Conservation (phyloP, 2,797 vertebrate genomes). For the Emys orbicularis region DNA sequence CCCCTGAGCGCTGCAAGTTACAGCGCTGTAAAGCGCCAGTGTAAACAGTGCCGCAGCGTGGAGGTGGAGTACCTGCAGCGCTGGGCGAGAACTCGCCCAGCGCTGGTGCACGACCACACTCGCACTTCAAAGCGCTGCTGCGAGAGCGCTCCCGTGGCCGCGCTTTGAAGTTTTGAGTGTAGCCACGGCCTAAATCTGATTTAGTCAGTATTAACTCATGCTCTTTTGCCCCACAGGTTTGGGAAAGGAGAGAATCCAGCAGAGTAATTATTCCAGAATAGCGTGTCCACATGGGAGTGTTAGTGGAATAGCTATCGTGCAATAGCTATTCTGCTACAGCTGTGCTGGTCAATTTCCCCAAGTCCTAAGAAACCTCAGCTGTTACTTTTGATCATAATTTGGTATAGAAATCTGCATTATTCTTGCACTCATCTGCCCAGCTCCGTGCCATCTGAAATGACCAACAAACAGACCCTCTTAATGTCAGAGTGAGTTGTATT, state of each 20-base stretch:
- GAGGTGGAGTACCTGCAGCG: no score
- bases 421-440: background rate
- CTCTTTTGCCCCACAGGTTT: background rate
- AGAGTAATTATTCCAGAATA: background rate
- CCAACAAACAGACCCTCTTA: background rate
- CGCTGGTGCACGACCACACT: no score
- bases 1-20: no score
- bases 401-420: background rate
- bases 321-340: background rate
- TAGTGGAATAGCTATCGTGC: background rate
- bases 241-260: background rate
- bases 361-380: fast-evolving
- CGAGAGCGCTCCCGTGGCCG: no score
- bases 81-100: no score
- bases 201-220: background rate
- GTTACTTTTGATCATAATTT: background rate
- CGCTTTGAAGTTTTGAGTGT: no score
- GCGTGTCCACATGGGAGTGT: fast-evolving
- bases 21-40: no score
- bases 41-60: no score
- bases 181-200: no score
- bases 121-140: no score
- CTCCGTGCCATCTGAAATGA: fast-evolving
- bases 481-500: background rate
- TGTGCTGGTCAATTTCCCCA: background rate